Evolutionary conservation across 2,113 vertebrate species (phyloP).

Genomic region (Ceuthmochares aereus): DNA sequence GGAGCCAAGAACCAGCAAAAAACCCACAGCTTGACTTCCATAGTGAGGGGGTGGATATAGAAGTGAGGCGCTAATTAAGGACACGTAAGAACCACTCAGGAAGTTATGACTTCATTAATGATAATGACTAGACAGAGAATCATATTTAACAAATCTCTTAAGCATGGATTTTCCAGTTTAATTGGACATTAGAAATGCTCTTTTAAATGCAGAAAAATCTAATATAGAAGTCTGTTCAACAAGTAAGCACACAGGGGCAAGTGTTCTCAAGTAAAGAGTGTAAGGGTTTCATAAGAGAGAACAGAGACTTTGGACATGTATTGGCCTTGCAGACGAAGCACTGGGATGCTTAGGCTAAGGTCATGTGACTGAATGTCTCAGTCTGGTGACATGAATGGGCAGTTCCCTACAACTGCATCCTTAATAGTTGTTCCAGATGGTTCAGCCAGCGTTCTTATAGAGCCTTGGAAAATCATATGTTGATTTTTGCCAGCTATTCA

Average conservation of each 20-base stretch:
- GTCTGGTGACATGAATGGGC: not conserved
- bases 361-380: not conserved
- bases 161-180: conserved; percentile 15
- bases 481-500: not conserved
- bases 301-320: not conserved
- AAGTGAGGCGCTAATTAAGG: not conserved
- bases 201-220: not conserved
- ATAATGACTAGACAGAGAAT: conserved; percentile 14
- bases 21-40: conserved; percentile 22
- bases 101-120: not conserved
- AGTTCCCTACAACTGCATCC: not conserved
- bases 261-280: not conserved
- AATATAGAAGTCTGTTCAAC: not conserved
- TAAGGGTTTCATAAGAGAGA: not conserved
- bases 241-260: not conserved
- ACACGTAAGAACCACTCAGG: not conserved
- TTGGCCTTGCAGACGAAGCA: not conserved
- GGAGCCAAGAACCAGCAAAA: not conserved
- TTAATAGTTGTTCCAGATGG: not conserved
- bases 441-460: not conserved
- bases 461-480: not conserved
- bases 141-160: conserved; percentile 13
- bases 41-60: not conserved
- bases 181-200: conserved; percentile 15
- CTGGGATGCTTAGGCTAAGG: not conserved